phyloP scores from a whole-genome alignment of 2,797 vertebrate species.

The Amblyraja radiata region DNA sequence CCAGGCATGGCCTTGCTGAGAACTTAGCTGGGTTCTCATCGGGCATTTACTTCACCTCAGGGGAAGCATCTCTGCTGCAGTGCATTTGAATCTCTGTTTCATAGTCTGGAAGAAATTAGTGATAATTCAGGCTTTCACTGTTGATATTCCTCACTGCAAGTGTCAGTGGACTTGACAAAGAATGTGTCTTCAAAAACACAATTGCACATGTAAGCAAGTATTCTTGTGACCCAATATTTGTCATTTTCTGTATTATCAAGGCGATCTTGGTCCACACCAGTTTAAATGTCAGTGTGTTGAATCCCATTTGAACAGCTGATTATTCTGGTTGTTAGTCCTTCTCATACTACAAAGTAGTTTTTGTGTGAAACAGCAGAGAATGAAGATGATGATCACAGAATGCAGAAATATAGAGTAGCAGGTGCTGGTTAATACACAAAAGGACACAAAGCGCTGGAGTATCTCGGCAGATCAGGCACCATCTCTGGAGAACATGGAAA shows the following conservation, averaged over 20 bases:
- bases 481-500: too few relatives aligned
- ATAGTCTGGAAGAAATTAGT: not conserved
- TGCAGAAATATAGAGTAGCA: too few relatives aligned
- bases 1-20: not conserved
- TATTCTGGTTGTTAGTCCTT: not conserved
- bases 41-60: not conserved
- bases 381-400: not conserved
- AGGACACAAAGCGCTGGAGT: too few relatives aligned
- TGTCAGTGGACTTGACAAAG: not conserved
- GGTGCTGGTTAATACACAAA: too few relatives aligned
- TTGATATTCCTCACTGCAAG: not conserved
- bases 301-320: not conserved
- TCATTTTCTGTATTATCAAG: not conserved
- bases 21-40: not conserved
- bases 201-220: not conserved
- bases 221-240: not conserved
- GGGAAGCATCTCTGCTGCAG: not conserved
- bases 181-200: not conserved
- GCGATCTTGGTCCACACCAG: not conserved
- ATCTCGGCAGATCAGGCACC: too few relatives aligned
- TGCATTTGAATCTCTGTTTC: not conserved
- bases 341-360: not conserved
- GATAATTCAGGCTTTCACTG: not conserved
- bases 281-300: not conserved
- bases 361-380: not conserved